Conservation (phyloP, 1,140 invertebrate genomes). For the Diachasmimorpha longicaudata region DNA sequence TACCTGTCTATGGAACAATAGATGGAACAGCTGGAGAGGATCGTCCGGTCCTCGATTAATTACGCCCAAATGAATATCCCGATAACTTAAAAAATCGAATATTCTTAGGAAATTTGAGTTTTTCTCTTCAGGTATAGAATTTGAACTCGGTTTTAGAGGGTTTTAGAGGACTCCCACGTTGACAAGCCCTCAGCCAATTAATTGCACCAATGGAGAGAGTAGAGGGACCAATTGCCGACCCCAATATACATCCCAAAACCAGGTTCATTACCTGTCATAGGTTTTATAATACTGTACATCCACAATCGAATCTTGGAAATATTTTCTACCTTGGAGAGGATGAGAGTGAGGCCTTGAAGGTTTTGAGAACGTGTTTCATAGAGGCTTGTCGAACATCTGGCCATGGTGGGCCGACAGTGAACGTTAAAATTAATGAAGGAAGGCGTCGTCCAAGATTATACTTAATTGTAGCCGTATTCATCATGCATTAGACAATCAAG, state of each 20-base stretch:
- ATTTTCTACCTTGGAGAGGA: not conserved
- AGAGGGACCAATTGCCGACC: constrained; percentile 19
- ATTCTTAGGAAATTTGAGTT: not conserved
- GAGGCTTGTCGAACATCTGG: not conserved
- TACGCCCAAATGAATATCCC: not conserved
- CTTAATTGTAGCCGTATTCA: not conserved
- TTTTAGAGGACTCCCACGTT: not conserved
- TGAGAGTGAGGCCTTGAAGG: not conserved
- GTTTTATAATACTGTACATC: not conserved
- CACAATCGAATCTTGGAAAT: not conserved
- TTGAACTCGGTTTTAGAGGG: not conserved
- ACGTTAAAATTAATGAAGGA: not conserved
- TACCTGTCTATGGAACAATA: constrained; percentile 14
- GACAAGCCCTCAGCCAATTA: constrained; percentile 23
- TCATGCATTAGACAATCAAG: not conserved
- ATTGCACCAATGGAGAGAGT: constrained; percentile 21
- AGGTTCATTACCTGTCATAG: not conserved
- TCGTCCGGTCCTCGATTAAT: constrained; percentile 3
- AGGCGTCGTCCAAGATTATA: not conserved
- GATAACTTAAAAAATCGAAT: not conserved
- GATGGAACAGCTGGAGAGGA: not conserved
- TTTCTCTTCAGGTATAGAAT: not conserved
- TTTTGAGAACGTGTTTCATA: not conserved
- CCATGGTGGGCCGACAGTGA: not conserved
- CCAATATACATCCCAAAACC: constrained; percentile 2